These are phyloP conservation scores for Orthonyx spaldingii DNA, from an alignment of 2,113 vertebrate genomes.

Conservation along the genomic window DNA sequence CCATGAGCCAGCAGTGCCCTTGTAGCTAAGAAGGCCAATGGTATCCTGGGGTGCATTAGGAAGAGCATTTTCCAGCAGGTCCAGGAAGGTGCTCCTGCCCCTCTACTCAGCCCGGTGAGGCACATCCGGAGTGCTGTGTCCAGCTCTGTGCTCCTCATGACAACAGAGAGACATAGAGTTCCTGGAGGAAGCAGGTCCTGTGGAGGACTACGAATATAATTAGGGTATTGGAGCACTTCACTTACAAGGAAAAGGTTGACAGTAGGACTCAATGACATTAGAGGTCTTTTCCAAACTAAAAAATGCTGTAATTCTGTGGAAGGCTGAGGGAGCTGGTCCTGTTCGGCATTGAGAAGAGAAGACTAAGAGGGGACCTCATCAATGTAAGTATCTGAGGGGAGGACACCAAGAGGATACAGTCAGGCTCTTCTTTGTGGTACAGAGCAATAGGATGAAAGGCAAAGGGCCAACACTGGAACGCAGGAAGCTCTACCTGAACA, in stretches of 20 bases:
- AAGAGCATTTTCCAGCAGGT: neutral
- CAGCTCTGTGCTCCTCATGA: neutral
- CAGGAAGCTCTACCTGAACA: neutral
- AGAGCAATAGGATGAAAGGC: neutral
- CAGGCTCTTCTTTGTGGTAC: neutral
- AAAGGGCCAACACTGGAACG: neutral
- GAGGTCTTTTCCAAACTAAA: neutral
- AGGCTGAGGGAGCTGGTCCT: neutral
- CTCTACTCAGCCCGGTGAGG: neutral
- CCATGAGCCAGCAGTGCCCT: neutral
- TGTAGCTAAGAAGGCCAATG: neutral
- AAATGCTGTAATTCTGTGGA: neutral
- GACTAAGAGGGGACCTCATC: neutral
- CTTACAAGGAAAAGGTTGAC: neutral
- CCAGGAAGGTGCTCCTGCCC: neutral
- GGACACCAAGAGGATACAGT: neutral
- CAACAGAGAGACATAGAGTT: neutral
- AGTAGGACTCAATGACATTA: neutral
- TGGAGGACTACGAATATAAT: accelerated
- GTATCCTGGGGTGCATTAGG: too few relatives aligned
- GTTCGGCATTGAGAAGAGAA: accelerated
- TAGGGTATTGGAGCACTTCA: neutral
- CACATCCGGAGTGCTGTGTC: neutral
- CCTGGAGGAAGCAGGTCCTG: too few relatives aligned
- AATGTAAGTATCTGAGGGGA: neutral